A percentile compares a stretch with the other conserved stretches of the same genome.
Conservation (phyloP, 2,888 invertebrate species). For the Noctua pronuba region DNA sequence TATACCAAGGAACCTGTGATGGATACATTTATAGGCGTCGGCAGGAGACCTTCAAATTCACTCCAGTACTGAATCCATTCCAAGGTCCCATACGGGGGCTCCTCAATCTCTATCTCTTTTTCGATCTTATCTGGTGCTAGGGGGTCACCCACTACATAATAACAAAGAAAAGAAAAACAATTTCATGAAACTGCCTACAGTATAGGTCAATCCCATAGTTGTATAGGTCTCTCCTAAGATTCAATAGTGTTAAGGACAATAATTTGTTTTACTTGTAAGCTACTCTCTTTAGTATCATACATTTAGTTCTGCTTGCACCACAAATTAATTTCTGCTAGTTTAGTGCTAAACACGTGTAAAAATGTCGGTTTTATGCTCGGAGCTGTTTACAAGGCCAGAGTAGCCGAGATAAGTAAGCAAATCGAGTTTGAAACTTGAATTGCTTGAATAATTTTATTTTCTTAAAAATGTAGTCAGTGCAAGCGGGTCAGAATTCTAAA, state of each 20-base stretch:
- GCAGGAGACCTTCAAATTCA: constrained; percentile 80
- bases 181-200: neutral
- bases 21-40: constrained; percentile 83
- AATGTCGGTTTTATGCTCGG: neutral
- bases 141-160: constrained; percentile 1
- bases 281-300: neutral
- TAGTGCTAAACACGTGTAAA: neutral
- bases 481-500: neutral
- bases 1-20: constrained; percentile 82
- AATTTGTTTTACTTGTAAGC: neutral
- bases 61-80: constrained; percentile 83
- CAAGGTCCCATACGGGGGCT: constrained; percentile 76
- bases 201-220: neutral
- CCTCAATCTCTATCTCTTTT: constrained; percentile 51
- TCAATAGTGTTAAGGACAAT: neutral
- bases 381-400: neutral
- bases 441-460: neutral
- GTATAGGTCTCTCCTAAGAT: neutral
- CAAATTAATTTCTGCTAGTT: neutral
- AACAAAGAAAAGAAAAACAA: neutral
- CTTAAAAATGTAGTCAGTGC: neutral
- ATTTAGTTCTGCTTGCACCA: neutral
- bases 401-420: no score
- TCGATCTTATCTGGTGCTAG: constrained; percentile 67
- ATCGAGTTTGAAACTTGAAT: no score